Evolutionary conservation across 1,140 invertebrate genomes (phyloP).

Genomic region (Coenobita brevimanus): DNA sequence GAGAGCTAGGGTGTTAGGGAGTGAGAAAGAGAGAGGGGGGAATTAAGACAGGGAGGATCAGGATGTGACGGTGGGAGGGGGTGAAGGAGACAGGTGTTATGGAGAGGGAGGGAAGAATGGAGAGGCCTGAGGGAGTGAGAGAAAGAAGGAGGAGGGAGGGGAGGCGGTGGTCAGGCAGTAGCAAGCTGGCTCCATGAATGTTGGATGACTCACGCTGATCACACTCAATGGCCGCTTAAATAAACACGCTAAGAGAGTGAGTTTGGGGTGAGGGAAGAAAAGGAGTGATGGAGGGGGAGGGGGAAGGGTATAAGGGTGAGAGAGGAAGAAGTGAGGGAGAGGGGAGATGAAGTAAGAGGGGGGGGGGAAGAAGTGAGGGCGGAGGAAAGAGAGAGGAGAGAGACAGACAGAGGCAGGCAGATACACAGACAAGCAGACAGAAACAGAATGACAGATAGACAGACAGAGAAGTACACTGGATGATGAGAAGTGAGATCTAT

Average conservation of each 20-base stretch:
- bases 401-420: not conserved
- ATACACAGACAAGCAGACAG: not conserved
- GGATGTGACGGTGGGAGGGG: not conserved
- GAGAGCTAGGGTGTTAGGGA: not conserved
- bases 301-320: not conserved
- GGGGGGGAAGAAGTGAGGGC: not conserved
- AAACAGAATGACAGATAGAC: not conserved
- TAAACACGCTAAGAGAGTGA: constrained; percentile 43
- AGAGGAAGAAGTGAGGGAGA: not conserved
- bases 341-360: not conserved
- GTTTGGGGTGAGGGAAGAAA: not conserved
- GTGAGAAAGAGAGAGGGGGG: not conserved
- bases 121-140: not conserved
- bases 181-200: constrained; percentile 47
- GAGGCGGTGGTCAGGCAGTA: not conserved
- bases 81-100: not conserved
- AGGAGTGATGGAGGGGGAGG: not conserved
- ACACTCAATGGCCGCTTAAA: constrained; percentile 59
- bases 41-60: not conserved
- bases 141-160: not conserved
- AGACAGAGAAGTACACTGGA: not conserved
- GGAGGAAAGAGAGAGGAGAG: not conserved
- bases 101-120: not conserved
- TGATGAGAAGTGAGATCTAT: not conserved
- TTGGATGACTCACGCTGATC: constrained; percentile 61